Base-by-base conservation (phyloP, 2,113 vertebrate species). In the Buteo buteo region DNA sequence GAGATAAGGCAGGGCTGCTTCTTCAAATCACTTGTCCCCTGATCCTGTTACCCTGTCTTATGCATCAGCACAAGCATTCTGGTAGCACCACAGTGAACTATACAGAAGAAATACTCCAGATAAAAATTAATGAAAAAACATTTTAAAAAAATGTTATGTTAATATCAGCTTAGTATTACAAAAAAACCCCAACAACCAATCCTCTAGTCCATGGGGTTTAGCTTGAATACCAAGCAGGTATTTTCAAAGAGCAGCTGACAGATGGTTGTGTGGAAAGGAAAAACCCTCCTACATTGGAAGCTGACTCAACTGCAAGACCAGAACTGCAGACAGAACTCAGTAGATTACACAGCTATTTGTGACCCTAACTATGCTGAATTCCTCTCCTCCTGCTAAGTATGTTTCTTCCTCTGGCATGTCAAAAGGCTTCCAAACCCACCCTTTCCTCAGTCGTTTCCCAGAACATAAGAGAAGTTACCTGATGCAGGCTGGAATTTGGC, bases 401-500 rank as follows among this genome's bases (percentile, higher is more conserved):
- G 3, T 26, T 83, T 77, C 38, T 69, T 77, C 24, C 29, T 61
- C 76, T 64, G 4, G 24, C n/a, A 66, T 2, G 5, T 36, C 29
- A 82, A 64, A 89, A 71, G 62, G 31, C 69, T 50, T 95, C 18
- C 42, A 90, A 96, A 24, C 0, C 31, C n/a, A 84, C 66, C 50
- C 16, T 83, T 69, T 92, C 79, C n/a, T 82, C 57, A 47, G 76
- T 67, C 7, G 22, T 16, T 79, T 70, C 12, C 36, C 17, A 74
- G 31, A 76, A 40, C 0, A 6, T 34, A 77, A 69, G 38, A 95
- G 13, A 90, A 9, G 15, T 91, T 98, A 99, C 99, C 99, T 98
- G 99, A 97, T 17, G 98, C 34, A 67, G 98, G 64, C 11, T 98
- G 98, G 86, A 93, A 97, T 98, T 98, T 98, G 96, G 98, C 94